Evolutionary conservation across 2,113 vertebrate genomes (phyloP).

Genomic region (Naja naja): DNA sequence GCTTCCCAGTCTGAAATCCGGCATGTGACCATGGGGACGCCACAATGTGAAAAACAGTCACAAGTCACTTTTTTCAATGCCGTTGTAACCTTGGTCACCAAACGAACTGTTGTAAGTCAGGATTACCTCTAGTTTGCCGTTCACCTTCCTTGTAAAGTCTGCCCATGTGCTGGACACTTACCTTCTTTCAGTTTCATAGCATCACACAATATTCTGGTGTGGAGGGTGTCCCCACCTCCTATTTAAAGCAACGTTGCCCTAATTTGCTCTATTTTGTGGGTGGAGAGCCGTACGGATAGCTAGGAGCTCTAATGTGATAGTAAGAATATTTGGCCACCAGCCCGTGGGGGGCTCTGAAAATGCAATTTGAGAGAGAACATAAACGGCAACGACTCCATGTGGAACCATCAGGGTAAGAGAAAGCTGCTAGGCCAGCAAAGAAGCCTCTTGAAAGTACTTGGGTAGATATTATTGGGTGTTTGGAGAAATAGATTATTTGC

Average conservation of each 20-base stretch:
- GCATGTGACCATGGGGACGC: too few relatives aligned
- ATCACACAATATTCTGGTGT: not conserved
- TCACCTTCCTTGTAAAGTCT: not conserved
- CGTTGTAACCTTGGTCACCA: too few relatives aligned
- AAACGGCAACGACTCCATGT: not conserved
- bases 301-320: not conserved
- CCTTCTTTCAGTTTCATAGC: not conserved
- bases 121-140: not conserved
- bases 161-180: not conserved
- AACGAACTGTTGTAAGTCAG: too few relatives aligned
- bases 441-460: not conserved
- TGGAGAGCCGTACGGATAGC: not conserved
- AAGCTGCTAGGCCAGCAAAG: not conserved
- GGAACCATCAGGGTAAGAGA: not conserved
- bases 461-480: not conserved
- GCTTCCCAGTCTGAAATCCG: too few relatives aligned
- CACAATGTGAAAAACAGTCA: too few relatives aligned
- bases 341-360: not conserved
- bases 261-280: not conserved
- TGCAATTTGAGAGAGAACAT: not conserved
- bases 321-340: not conserved
- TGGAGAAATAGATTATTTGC: not conserved
- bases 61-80: too few relatives aligned
- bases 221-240: not conserved
- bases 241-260: not conserved